Base-by-base conservation (phyloP, 2,113 vertebrate species). In the Saguinus midas region DNA sequence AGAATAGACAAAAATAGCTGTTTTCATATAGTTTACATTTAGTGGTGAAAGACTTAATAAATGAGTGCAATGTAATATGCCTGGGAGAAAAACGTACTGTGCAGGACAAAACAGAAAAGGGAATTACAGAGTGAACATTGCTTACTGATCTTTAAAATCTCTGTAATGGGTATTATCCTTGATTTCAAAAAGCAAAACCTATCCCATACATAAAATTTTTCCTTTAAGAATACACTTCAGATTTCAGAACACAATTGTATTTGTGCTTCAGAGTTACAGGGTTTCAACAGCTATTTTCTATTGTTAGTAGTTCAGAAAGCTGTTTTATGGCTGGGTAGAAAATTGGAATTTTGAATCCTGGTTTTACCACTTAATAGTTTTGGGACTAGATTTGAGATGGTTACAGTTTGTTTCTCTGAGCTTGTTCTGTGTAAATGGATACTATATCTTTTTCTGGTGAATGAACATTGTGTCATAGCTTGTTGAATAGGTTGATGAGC, bases 151-250 rank as follows among this genome's bases (percentile, higher is more conserved):
- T 96, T 83, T 91, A 55, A 79, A 81, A 90, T 73, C 27, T 78
- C 35, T 43, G 43, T 66, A 52, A 9, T 94, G n/a, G 32, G 6
- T 58, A 45, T 21, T 61, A 76, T 82, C 78, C 58, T 96, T 93
- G 43, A 75, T 96, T 95, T 97, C 52, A 97, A 76, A 97, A 96
- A 94, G 35, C 32, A 94, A 75, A 96, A 86, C 20, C 80, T 94
- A 40, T 37, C 52, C 37, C 27, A 18, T 90, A 87, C 35, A 81
- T 79, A 64, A 61, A 12, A 7, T 58, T 87, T 95, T 96, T 91
- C 84, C 55, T 93, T 89, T 72, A 89, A 83, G 57, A 91, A 37
- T 83, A 58, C 4, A 86, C 43, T 93, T 97, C 16, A 86, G 91
- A 83, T 61, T 94, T 97, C 37, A 58, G 32, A 94, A 82, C 23